Evolutionary conservation across 2,113 vertebrate species (phyloP), one percentile per base, ranked within the genome.

Genomic region (Ceyx cyanopectus): DNA sequence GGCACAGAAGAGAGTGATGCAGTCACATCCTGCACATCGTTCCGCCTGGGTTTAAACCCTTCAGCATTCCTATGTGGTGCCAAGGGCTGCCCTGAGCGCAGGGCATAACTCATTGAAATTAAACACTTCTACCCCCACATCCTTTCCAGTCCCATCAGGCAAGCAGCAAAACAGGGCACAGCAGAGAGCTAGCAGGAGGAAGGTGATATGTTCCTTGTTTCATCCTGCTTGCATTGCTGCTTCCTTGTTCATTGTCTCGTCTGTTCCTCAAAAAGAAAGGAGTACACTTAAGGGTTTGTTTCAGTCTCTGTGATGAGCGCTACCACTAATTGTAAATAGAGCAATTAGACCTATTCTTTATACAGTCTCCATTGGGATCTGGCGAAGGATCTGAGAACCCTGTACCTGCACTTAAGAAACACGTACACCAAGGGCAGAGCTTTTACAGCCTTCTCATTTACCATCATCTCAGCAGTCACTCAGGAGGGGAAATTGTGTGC

Each of bases 281-380:
- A 65, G 23, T 6, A 50, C 23, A 2, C 37, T 90, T 27, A 63
- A 45, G 63, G 78, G 85, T 63, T 87, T 89, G 69, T 87, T 91
- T 81, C 29, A 34, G 74, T 68, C 66, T 87, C 69, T 70, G 79
- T 87, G 85, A 22, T 87, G 78, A 91, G 48, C 0, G 0, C 24
- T 85, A 68, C n/a, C 58, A 69, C 45, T 92, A 84, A 93, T 94
- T 93, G 89, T 87, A 91, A 89, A 86, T 57, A 50, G 78, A 86
- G 87, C 84, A 89, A 89, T 96, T 89, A 96, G 84, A 68, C 61
- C 57, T 85, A 76, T 93, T 48, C 66, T 85, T 93, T 76, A 20
- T 45, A 10, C 9, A 17, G 21, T 11, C 79, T 85, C 75, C 1
- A 0, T 2, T 70, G 56, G 43, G 58, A 58, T 93, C 84, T 92